phyloP scores from a whole-genome alignment of 1,140 invertebrate genomes.

The Macrobrachium rosenbergii region DNA sequence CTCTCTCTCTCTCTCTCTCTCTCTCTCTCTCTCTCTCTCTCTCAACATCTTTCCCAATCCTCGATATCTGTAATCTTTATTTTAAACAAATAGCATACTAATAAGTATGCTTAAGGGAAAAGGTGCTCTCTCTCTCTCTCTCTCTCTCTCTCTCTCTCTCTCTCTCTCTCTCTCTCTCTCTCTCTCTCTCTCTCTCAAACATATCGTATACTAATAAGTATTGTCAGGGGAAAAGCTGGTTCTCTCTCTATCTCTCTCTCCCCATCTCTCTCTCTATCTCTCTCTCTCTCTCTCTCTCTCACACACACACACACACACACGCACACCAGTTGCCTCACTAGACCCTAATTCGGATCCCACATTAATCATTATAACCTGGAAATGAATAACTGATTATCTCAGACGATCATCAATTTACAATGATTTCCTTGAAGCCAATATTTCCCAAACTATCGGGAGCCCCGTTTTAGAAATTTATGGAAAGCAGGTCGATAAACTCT shows the following conservation, averaged over 20 bases:
- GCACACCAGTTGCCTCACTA: no score
- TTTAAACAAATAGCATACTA: not conserved
- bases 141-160: not conserved
- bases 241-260: not conserved
- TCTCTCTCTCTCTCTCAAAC: no score
- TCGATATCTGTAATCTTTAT: not conserved
- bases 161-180: constrained; percentile 40
- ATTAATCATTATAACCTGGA: no score
- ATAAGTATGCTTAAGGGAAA: not conserved
- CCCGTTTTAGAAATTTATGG: no score
- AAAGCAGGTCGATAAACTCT: no score
- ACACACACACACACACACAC: no score
- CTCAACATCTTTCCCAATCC: not conserved
- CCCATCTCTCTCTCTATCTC: not conserved
- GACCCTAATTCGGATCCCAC: no score
- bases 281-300: constrained; percentile 40
- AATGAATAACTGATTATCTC: no score
- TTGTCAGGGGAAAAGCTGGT: not conserved
- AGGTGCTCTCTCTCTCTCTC: not conserved
- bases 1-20: not conserved
- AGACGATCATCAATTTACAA: no score
- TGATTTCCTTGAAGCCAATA: no score
- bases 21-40: not conserved
- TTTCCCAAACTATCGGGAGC: no score
- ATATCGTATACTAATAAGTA: not conserved